These are phyloP conservation scores for Proteles cristata DNA, from an alignment of 2,113 vertebrate species.

Conservation along the genomic window DNA sequence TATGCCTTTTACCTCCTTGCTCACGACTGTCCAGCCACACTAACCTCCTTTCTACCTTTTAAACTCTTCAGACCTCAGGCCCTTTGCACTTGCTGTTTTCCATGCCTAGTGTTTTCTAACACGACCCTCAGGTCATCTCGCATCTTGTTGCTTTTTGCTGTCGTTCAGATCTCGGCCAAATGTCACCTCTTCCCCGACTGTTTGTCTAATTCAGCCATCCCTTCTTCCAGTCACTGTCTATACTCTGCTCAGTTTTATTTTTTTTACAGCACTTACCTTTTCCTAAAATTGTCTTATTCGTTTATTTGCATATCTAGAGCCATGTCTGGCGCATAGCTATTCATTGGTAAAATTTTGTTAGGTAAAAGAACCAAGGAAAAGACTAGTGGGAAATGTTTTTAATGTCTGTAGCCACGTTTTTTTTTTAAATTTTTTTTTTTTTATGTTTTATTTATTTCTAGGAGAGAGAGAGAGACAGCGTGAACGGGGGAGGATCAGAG, in stretches of 20 bases:
- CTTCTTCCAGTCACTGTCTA: background rate
- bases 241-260: background rate
- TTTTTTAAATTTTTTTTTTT: too few species aligned
- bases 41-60: background rate
- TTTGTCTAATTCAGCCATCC: too few species aligned
- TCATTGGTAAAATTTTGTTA: background rate
- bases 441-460: too few species aligned
- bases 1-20: background rate
- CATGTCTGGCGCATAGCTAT: background rate
- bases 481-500: too few species aligned
- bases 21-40: background rate
- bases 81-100: background rate
- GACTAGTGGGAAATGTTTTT: background rate
- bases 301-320: background rate
- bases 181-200: background rate
- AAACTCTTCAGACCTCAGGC: background rate
- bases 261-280: background rate
- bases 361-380: background rate
- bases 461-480: too few species aligned
- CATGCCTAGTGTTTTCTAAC: background rate
- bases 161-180: background rate
- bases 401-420: background rate
- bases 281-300: background rate
- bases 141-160: background rate
- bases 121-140: background rate